Evolutionary conservation across 2,797 vertebrate genomes (phyloP).

Genomic region (Rhinophrynus dorsalis): DNA sequence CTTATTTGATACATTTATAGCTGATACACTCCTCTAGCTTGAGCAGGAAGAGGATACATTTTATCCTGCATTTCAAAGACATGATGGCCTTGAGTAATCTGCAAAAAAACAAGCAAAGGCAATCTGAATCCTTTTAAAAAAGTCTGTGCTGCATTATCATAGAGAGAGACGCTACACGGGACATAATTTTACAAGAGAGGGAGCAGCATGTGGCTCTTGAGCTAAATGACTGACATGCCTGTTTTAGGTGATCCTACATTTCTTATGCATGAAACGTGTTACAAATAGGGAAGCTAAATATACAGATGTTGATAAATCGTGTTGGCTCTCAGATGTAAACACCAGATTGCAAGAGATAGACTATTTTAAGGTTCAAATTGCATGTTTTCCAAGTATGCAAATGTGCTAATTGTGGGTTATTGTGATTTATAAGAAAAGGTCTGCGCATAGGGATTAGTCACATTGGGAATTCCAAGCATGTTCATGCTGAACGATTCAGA

Average conservation of each 20-base stretch:
- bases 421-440: constrained; percentile 32
- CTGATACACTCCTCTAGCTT: too few relatives aligned
- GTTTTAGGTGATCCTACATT: background rate
- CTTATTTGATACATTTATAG: too few relatives aligned
- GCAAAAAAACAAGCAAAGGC: too few relatives aligned
- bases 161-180: too few relatives aligned
- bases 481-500: constrained; percentile 29
- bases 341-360: constrained; percentile 31
- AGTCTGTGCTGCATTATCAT: too few relatives aligned
- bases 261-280: constrained; percentile 7
- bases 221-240: background rate
- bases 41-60: too few relatives aligned
- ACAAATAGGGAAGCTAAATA: constrained; percentile 8
- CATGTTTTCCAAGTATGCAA: constrained; percentile 44
- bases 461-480: constrained; percentile 36
- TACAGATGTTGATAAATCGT: constrained; percentile 30
- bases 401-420: constrained; percentile 34
- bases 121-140: too few relatives aligned
- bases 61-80: too few relatives aligned
- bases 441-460: constrained; percentile 21
- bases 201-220: too few relatives aligned
- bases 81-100: too few relatives aligned
- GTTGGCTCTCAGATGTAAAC: constrained; percentile 20
- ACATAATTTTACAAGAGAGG: too few relatives aligned
- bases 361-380: constrained; percentile 38